Base-by-base conservation (phyloP, 2,888 invertebrate species). In the Calephelis perditalis region DNA sequence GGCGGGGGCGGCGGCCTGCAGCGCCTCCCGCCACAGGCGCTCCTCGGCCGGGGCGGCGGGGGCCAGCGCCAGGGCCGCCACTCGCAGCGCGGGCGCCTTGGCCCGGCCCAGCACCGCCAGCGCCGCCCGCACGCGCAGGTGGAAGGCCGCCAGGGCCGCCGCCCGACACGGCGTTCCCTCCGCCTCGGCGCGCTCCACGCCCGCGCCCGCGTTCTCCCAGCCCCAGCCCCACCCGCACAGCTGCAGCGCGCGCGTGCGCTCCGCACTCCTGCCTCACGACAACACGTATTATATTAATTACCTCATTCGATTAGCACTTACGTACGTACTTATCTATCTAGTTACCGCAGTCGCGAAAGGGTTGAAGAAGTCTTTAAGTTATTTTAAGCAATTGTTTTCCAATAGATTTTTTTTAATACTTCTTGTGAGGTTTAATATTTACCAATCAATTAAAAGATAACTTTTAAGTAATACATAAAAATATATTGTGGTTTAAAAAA, bases 221-320 rank as follows among this genome's bases (percentile, higher is more conserved):
- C 97, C 96, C 80, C 95, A 94, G 65, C 94, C 93, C 98, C 98
- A 98, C 26, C 97, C 97, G 88, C 98, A 98, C 65, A 98, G 88
- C 77, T 95, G 94, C 65, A 98, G 87, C 1, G 96, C 96, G 77
- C 94, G 93, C 68, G 95, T 94, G 65, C 97, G 93, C 77, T 95
- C 95, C 58, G 93, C 92, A 68, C 94, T 94, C 73, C 95, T 94
- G 72, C 62, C 10, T 26, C 26, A 0, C 26, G 26, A 26, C 26
- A 26, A 26, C 26, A 26, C 26, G 26, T 26, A 26, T 26, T 4
- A 26, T 26, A 26, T 26, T 26, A 26, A 26, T 3, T 26, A 26
- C 26, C 26, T 26, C 26, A 26, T 26, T 26, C 26, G 3, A 26
- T 15, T 15, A 15, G 15, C 15, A 15, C 15, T 15, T 15, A 15